Base-by-base conservation (phyloP, 2,113 vertebrate genomes). In the Anarhynchus alexandrinus region DNA sequence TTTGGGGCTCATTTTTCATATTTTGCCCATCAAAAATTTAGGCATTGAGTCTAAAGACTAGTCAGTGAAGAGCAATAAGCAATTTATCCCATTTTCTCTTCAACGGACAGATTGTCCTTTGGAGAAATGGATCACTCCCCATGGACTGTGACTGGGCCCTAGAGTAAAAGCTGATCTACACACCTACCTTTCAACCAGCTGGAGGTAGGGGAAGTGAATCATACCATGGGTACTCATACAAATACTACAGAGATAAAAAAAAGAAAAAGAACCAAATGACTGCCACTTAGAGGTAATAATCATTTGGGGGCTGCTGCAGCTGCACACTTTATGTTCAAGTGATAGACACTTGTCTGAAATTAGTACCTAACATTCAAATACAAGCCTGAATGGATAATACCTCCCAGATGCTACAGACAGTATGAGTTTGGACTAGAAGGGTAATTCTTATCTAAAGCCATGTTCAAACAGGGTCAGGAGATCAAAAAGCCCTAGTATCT, bases 311-410 rank as follows among this genome's bases (percentile, higher is more conserved):
- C 80, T 65, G 76, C 80, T 82, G 90, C 87, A 94, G 95, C 90
- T 96, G 95, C 95, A 94, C 55, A 69, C 45, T 85, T 43, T 30
- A 85, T 43, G 21, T 69, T 93, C 43, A 78, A 86, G 79, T 79
- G 80, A 85, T 23, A 94, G 70, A 78, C 83, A 93, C 59, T 82
- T 81, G 32, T 86, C 74, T 91, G 93, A 91, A 94, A 88, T 88
- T 55, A 93, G 80, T 51, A 86, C 43, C 74, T 91, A 55, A 19
- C 38, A 30, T 73, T 54, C 43, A 91, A 72, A 88, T 26, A 6
- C 27, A 70, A 59, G 65, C 61, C 76, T 43, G 71, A 59, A 78
- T 19, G 55, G 83, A 12, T 85, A 69, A 91, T 29, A 78, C 49
- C 64, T 93, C 61, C 83, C 55, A 78, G 43, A n/a, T 85, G 69